Base-by-base conservation (phyloP, 2,888 invertebrate species). In the Norana najaformis region DNA sequence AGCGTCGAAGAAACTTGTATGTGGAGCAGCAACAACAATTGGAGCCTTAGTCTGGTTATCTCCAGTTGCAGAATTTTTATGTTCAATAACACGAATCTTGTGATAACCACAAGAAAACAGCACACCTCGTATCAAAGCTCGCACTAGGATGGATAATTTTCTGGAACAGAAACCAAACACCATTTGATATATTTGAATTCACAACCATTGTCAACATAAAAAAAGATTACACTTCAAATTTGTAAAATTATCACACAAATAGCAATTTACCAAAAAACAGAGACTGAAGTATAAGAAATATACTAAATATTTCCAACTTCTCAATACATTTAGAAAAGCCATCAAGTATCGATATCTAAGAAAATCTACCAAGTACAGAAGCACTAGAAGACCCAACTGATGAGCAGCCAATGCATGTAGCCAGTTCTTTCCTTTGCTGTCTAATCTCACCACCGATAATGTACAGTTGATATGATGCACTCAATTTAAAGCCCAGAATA, bases 1-100 rank as follows among this genome's bases (percentile, higher is more conserved):
- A 91, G 97, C 97, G 95, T 98, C 98, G 95, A 97, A 97, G 96
- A 97, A 98, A 91, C 97, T 97, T 83, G 98, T 98, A 95, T 98
- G 98, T 5, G 98, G 98, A 13, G 98, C 98, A 35, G 83, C 88
- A 36, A 91, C 88, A 35, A 92, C 88, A 20, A 92, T 89, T 36
- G 93, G 93, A n/a, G 93, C 85, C 85, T 37, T 85, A 37, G 85
- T 36, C 34, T 36, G 93, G n/a, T 91, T 90, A 36, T 85, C 39
- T 20, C 38, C 69, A 18, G 11, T n/a, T 37, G 53, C 36, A 30
- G 53, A 13, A n/a, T 37, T 83, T 53, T 92, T 89, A 92, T 96
- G 96, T 90, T 98, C 98, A 94, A 96, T 96, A 93, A 97, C 96
- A 93, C 96, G 96, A 92, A 98, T 96, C 93, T 96, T 96, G 94